Evolutionary conservation across 1,140 invertebrate genomes (phyloP).

Genomic region (Whitmania pigra): DNA sequence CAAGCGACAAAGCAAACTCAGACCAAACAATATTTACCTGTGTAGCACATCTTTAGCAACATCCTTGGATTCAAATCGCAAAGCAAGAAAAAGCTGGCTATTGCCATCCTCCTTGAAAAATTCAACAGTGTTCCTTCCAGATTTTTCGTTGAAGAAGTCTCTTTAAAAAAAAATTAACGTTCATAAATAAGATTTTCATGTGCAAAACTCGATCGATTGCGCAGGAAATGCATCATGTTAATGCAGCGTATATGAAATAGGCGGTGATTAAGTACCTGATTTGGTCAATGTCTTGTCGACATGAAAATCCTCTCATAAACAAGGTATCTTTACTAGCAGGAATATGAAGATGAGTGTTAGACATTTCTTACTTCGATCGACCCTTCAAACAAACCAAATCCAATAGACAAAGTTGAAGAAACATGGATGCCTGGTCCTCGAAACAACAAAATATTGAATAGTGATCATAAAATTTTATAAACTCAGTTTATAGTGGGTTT

Average conservation of each 20-base stretch:
- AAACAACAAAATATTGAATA: no score
- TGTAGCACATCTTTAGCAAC: constrained; percentile 23
- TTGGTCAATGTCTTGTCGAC: constrained; percentile 17
- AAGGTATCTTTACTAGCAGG: constrained; percentile 26
- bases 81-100: constrained; percentile 22
- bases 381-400: not conserved
- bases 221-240: no score
- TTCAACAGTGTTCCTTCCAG: constrained; percentile 23
- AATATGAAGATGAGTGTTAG: constrained; percentile 18
- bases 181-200: not conserved
- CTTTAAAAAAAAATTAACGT: not conserved
- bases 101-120: constrained; percentile 25
- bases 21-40: not conserved
- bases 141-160: constrained; percentile 17
- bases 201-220: not conserved
- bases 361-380: not conserved
- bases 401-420: no score
- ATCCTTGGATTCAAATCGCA: constrained; percentile 23
- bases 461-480: no score
- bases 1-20: no score
- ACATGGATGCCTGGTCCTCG: no score
- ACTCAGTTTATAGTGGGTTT: no score
- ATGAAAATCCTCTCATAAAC: constrained; percentile 23
- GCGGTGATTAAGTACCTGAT: constrained; percentile 16
- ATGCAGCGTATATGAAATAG: not conserved